Percentiles rank a stretch among this genome's conserved stretches.
phyloP scores from a whole-genome alignment of 2,888 invertebrate species.

The Bellardia bayeri region DNA sequence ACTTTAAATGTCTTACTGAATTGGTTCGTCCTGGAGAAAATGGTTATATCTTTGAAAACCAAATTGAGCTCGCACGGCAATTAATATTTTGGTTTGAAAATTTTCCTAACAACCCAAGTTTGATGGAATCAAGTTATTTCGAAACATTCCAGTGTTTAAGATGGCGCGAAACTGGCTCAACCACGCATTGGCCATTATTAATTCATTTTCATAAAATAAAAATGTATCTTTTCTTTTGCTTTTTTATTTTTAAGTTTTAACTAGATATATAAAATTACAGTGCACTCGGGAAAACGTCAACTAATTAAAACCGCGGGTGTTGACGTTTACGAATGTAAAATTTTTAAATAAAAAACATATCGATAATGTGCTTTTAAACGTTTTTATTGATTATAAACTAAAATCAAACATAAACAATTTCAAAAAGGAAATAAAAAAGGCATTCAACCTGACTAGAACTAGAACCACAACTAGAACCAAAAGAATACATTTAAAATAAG shows the following conservation, averaged over 20 bases:
- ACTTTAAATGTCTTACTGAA: conserved; percentile 93
- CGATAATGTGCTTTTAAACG: no score
- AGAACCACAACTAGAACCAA: no score
- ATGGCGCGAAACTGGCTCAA: conserved; percentile 93
- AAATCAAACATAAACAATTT: no score
- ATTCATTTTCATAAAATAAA: conserved; percentile 75
- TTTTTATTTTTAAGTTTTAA: background rate
- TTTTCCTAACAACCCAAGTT: conserved; percentile 88
- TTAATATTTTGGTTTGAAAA: conserved; percentile 90
- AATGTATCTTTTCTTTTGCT: background rate
- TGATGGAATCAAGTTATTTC: conserved; percentile 87
- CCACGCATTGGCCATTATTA: conserved; percentile 83
- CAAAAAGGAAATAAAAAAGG: no score
- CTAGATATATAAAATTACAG: background rate
- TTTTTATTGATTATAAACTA: no score
- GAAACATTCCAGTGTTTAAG: conserved; percentile 88
- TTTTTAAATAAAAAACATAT: no score
- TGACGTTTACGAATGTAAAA: no score
- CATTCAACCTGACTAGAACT: no score
- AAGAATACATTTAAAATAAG: no score
- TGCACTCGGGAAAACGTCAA: no score
- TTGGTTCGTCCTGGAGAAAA: conserved; percentile 93
- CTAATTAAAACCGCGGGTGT: no score
- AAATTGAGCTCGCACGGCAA: conserved; percentile 89
- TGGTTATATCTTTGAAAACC: conserved; percentile 92